A percentile compares a stretch with the other conserved stretches of the same genome.
Conservation (phyloP, 2,797 vertebrate species). For the Hypotaenidia okinawae region DNA sequence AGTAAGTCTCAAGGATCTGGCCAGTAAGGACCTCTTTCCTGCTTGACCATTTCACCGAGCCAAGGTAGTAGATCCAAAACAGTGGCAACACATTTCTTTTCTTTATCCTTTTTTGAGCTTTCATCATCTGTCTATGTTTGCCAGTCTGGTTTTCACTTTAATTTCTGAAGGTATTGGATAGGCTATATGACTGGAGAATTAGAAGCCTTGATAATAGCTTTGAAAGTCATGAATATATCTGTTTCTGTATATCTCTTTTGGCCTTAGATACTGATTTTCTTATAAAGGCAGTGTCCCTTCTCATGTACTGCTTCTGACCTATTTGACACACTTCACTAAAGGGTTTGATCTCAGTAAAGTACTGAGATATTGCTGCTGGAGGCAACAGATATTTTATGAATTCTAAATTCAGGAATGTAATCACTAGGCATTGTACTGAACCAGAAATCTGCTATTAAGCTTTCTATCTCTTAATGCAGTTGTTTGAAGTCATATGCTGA, state of each 20-base stretch:
- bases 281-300: not conserved
- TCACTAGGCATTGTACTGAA: constrained; percentile 28
- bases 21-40: not conserved
- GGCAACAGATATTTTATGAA: constrained; percentile 10
- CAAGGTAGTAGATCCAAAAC: not conserved
- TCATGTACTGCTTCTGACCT: constrained; percentile 23
- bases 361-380: constrained; percentile 37
- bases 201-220: constrained; percentile 3
- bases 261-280: constrained; percentile 12
- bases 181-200: not conserved
- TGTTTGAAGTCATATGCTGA: constrained; percentile 61
- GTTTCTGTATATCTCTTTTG: not conserved
- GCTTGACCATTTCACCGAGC: not conserved
- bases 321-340: constrained; percentile 29
- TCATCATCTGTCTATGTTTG: not conserved
- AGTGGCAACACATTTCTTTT: not conserved
- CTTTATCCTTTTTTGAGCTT: not conserved
- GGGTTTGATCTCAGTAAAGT: constrained; percentile 33
- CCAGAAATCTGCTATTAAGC: constrained; percentile 49
- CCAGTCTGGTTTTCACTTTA: not conserved
- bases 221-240: not conserved
- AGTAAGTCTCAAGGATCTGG: not conserved
- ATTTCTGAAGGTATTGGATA: not conserved
- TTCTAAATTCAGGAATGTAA: constrained; percentile 52
- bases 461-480: constrained; percentile 43